Evolutionary conservation across 30 jellyfish, hydroid and myxozoan species (phyloP).

Genomic region (Aurelia sp.): DNA sequence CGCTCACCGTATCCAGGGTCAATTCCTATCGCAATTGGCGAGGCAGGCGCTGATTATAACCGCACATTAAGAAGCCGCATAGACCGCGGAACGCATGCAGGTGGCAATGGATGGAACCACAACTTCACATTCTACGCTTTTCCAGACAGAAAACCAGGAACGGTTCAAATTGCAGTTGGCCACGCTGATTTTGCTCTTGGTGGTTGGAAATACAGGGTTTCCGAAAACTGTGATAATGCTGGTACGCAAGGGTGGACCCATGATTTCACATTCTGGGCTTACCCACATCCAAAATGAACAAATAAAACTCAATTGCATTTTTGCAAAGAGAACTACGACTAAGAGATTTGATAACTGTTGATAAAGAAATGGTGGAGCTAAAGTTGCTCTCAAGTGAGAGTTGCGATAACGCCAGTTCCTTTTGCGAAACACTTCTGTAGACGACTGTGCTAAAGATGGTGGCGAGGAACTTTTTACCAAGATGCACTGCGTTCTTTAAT

Average conservation of each 20-base stretch:
- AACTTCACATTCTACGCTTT: slow-evolving; percentile 27
- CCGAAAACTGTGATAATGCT: slow-evolving; percentile 19
- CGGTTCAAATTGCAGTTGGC: slow-evolving; percentile 42
- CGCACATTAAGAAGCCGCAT: slow-evolving; percentile 25
- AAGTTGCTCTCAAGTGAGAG: no score
- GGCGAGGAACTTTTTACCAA: no score
- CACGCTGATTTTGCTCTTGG: slow-evolving; percentile 43
- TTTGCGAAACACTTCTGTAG: no score
- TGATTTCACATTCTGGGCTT: slow-evolving; percentile 45
- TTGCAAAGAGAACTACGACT: no score
- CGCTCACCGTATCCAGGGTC: slow-evolving; percentile 50
- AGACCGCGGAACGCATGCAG: slow-evolving; percentile 51
- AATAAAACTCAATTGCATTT: no score
- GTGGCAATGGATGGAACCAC: slow-evolving; percentile 59
- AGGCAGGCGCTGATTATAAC: slow-evolving; percentile 40
- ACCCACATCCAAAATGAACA: slow-evolving; percentile 31
- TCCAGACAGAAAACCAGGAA: slow-evolving; percentile 25
- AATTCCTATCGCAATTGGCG: slow-evolving; percentile 38
- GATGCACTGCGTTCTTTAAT: no score
- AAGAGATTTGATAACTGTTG: no score
- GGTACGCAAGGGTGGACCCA: slow-evolving; percentile 60
- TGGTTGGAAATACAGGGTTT: slow-evolving; percentile 53
- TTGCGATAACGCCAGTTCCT: no score
- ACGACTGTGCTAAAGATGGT: no score
- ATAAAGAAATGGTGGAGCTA: no score